Conservation (phyloP, 2,113 vertebrate genomes). For the rat (Rattus norvegicus) region GRCr8 NC_086023.1:130903501-130904000, state of each 20-base stretch:
- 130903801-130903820: background rate
- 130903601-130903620: background rate
- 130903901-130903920: background rate
- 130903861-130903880: background rate
- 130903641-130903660: background rate
- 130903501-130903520: background rate
- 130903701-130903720: background rate
- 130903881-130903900: background rate
- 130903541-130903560: background rate
- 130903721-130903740: background rate
- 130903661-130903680: background rate
- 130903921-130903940: background rate
- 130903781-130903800: background rate
- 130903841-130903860: background rate
- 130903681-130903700: too few species aligned
- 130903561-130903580: background rate
- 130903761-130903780: background rate
- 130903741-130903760: background rate
- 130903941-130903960: background rate
- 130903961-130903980: background rate
- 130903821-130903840: background rate
- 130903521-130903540: background rate
- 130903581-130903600: background rate
- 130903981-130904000: background rate
- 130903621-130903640: background rate